A percentile compares a stretch with the other conserved stretches of the same genome.
Conservation (phyloP, 2,888 invertebrate genomes). For the Helleia helle region DNA sequence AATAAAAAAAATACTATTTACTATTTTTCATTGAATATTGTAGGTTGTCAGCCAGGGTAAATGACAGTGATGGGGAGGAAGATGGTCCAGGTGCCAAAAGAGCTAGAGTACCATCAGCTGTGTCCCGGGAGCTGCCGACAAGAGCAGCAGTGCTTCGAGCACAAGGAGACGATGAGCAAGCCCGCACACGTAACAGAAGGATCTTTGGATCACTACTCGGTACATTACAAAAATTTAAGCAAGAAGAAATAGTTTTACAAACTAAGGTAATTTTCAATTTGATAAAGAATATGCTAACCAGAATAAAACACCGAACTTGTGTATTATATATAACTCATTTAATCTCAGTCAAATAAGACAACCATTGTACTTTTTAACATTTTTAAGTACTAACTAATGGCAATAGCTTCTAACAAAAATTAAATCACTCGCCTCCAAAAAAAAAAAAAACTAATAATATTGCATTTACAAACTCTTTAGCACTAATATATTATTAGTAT, state of each 20-base stretch:
- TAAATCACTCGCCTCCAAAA: too few relatives aligned
- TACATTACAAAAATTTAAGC: constrained; percentile 95
- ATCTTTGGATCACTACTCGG: constrained; percentile 98
- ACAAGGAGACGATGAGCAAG: constrained; percentile 88
- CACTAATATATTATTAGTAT: too few relatives aligned
- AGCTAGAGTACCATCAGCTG: constrained; percentile 76
- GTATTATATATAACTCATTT: too few relatives aligned
- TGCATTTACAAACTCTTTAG: too few relatives aligned
- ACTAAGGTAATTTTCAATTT: constrained; percentile 74
- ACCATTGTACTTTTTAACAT: too few relatives aligned
- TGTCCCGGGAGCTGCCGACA: constrained; percentile 90
- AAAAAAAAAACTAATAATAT: too few relatives aligned
- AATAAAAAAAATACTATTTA: too few relatives aligned
- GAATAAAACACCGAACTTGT: too few relatives aligned
- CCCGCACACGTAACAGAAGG: constrained; percentile 87
- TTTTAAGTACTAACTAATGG: too few relatives aligned
- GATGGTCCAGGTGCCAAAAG: constrained; percentile 47
- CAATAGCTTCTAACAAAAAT: too few relatives aligned
- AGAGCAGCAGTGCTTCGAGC: constrained; percentile 73
- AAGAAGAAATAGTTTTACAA: constrained; percentile 92
- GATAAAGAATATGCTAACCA: not conserved
- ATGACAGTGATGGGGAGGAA: constrained; percentile 67
- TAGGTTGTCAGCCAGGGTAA: constrained; percentile 55
- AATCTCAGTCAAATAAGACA: too few relatives aligned
- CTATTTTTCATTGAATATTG: too few relatives aligned